Conservation (phyloP, 92 coral and sea anemone species). For the Palythoa grandis region DNA sequence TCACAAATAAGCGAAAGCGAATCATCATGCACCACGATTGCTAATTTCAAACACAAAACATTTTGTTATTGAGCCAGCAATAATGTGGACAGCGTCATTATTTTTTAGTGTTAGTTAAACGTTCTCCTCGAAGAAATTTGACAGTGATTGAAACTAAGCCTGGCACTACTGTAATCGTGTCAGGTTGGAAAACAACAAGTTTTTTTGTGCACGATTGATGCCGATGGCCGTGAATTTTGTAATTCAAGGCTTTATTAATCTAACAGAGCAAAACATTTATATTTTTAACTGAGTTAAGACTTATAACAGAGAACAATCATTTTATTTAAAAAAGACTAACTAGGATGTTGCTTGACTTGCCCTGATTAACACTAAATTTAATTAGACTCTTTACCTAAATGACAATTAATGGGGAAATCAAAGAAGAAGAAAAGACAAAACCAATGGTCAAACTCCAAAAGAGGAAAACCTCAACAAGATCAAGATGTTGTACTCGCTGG, state of each 20-base stretch:
- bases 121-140: neutral
- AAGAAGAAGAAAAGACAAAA: conserved; percentile 17
- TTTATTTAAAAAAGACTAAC: neutral
- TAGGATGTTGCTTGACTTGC: too few relatives aligned
- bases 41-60: neutral
- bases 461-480: conserved; percentile 3
- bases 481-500: neutral
- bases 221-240: neutral
- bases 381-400: neutral
- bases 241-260: neutral
- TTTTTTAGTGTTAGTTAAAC: neutral
- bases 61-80: conserved; percentile 35
- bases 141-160: neutral
- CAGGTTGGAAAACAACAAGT: neutral
- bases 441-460: neutral
- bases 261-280: neutral
- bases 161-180: conserved; percentile 24
- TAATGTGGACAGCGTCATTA: conserved; percentile 10
- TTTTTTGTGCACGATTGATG: neutral
- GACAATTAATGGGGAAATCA: conserved; percentile 2
- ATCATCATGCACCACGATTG: conserved; percentile 32
- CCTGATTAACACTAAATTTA: too few relatives aligned
- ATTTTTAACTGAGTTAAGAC: neutral
- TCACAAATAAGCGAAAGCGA: conserved; percentile 9
- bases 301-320: neutral